phyloP scores from a whole-genome alignment of 2,888 invertebrate species.

The Ichneumon xanthorius region DNA sequence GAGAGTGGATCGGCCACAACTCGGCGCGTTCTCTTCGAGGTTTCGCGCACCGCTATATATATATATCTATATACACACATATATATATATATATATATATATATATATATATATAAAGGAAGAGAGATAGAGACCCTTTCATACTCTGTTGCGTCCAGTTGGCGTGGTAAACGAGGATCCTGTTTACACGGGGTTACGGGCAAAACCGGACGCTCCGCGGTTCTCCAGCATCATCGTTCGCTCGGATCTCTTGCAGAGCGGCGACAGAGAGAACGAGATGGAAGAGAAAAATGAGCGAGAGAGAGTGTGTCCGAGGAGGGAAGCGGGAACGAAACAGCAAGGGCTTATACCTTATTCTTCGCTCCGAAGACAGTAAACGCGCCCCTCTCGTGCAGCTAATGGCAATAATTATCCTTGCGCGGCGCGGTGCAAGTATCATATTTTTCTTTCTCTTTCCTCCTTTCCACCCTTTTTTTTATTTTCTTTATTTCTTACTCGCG shows the following conservation, averaged over 20 bases:
- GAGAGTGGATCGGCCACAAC: conserved; percentile 33
- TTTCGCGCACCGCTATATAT: neutral
- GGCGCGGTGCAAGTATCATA: conserved; percentile 50
- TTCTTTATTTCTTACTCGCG: conserved; percentile 67
- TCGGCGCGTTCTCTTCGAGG: conserved; percentile 43
- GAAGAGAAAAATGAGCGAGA: conserved; percentile 12
- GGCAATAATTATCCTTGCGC: conserved; percentile 78
- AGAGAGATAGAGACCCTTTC: conserved; percentile 57
- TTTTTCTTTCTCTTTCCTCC: conserved; percentile 12
- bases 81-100: too few relatives aligned
- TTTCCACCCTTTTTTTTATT: neutral
- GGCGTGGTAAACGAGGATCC: conserved; percentile 77
- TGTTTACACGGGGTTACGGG: conserved; percentile 78
- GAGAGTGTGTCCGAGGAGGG: too few relatives aligned
- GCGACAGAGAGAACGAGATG: conserved; percentile 14
- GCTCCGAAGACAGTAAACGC: conserved; percentile 77
- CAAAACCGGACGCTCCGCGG: conserved; percentile 74
- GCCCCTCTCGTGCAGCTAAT: conserved; percentile 81
- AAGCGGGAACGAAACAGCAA: conserved; percentile 37
- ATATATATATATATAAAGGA: too few relatives aligned
- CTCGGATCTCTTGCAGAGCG: conserved; percentile 30
- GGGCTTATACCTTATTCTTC: conserved; percentile 56
- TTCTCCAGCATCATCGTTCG: conserved; percentile 66
- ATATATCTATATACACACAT: too few relatives aligned
- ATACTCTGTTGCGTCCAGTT: conserved; percentile 72